phyloP scores from a whole-genome alignment of 2,888 invertebrate genomes.

The Diarsia mendica region DNA sequence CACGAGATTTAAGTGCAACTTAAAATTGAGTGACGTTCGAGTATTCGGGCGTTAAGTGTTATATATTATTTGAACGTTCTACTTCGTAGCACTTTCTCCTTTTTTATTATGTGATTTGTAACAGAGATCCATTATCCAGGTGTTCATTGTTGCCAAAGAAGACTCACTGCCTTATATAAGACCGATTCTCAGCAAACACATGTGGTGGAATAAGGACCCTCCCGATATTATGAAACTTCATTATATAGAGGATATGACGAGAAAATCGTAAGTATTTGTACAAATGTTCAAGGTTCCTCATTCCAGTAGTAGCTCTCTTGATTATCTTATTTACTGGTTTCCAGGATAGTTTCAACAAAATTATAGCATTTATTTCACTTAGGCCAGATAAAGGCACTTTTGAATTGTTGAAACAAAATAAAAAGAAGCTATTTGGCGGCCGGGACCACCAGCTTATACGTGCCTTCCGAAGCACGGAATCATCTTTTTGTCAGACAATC shows the following conservation, averaged over 20 bases:
- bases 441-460: too few relatives aligned
- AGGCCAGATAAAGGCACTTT: too few relatives aligned
- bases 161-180: slow-evolving; percentile 80
- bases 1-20: too few relatives aligned
- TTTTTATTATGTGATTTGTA: not conserved
- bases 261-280: slow-evolving; percentile 71
- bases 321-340: not conserved
- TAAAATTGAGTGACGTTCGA: too few relatives aligned
- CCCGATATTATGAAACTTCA: slow-evolving; percentile 76
- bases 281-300: not conserved
- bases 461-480: too few relatives aligned
- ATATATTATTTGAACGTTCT: too few relatives aligned
- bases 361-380: too few relatives aligned
- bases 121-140: slow-evolving; percentile 67
- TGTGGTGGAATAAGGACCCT: slow-evolving; percentile 85
- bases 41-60: too few relatives aligned
- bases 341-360: not conserved
- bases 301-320: not conserved
- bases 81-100: too few relatives aligned
- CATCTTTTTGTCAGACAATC: too few relatives aligned
- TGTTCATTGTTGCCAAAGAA: slow-evolving; percentile 84
- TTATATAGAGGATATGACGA: slow-evolving; percentile 73
- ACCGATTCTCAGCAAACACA: slow-evolving; percentile 81
- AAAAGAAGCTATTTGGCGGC: too few relatives aligned
- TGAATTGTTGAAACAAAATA: too few relatives aligned